phyloP scores from a whole-genome alignment of 2,888 invertebrate genomes.

The Apodemia zela region DNA sequence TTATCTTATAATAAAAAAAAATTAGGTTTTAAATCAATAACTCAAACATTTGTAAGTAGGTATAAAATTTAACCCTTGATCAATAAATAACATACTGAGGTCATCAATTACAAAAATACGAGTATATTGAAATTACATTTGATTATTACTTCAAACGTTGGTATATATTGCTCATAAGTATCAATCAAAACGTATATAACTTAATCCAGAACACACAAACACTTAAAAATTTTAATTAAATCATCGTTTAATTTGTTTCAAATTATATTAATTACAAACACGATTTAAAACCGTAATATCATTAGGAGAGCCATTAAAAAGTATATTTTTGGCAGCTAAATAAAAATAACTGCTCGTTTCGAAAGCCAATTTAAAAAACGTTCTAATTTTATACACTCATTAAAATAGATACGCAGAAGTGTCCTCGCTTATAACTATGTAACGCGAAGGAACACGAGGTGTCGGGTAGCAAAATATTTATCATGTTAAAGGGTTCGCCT shows the following conservation, averaged over 20 bases:
- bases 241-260: neutral
- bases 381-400: conserved; percentile 56
- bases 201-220: no score
- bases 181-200: no score
- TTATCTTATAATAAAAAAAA: no score
- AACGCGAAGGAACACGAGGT: conserved; percentile 43
- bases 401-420: conserved; percentile 50
- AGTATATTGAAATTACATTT: no score
- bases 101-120: no score
- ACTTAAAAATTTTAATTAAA: no score
- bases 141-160: no score
- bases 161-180: no score
- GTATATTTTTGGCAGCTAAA: neutral
- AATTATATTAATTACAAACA: neutral
- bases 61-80: neutral
- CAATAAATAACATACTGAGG: no score
- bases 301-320: neutral
- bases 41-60: no score
- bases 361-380: conserved; percentile 47
- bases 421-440: conserved; percentile 32
- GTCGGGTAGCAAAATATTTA: conserved; percentile 66
- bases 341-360: conserved; percentile 22
- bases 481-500: conserved; percentile 61
- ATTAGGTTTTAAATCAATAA: no score
- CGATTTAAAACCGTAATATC: neutral